Conservation (phyloP, 2,888 invertebrate genomes). For the Escarpia spicata region DNA sequence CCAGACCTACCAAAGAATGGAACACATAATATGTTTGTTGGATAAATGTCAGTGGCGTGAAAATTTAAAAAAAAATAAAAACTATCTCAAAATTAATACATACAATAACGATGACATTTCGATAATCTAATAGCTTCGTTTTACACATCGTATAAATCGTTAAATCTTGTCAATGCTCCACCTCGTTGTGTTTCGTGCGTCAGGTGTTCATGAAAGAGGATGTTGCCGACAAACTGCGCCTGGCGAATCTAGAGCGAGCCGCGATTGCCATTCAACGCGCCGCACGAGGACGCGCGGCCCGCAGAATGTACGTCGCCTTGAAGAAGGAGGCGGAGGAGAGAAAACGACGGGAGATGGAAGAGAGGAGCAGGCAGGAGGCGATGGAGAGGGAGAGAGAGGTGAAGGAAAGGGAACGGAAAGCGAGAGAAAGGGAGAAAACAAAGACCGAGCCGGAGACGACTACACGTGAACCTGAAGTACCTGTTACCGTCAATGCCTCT, state of each 20-base stretch:
- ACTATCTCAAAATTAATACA: no score
- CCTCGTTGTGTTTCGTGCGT: not conserved
- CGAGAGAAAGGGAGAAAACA: not conserved
- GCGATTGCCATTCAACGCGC: not conserved
- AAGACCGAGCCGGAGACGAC: no score
- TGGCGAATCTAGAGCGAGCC: not conserved
- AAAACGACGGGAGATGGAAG: not conserved
- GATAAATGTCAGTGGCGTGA: no score
- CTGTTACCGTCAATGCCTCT: not conserved
- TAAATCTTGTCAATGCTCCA: no score
- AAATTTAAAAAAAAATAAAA: no score
- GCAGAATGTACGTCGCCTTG: not conserved
- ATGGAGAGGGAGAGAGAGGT: not conserved
- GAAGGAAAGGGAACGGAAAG: not conserved
- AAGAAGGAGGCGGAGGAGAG: not conserved
- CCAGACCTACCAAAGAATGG: no score
- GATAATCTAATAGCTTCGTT: no score
- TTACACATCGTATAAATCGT: no score
- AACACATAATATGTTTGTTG: no score
- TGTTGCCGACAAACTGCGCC: not conserved
- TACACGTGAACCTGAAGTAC: not conserved
- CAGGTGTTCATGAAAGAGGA: not conserved
- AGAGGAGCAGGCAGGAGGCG: not conserved
- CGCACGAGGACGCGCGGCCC: not conserved
- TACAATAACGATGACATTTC: no score